Evolutionary conservation across 2,113 vertebrate species (phyloP).

Genomic region (Chinchilla lanigera): DNA sequence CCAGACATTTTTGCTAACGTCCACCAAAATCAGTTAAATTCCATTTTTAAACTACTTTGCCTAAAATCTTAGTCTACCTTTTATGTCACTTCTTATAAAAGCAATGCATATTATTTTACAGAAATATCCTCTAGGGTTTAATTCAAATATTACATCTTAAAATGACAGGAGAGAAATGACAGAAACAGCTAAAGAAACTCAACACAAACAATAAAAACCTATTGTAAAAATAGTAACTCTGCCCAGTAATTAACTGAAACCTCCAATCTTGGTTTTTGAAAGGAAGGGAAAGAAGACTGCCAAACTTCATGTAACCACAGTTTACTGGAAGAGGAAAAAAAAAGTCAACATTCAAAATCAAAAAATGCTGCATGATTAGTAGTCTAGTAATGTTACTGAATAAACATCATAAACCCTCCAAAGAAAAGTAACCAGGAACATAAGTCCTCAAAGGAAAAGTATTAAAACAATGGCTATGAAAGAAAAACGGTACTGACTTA

Average conservation of each 20-base stretch:
- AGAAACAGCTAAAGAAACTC: conserved; percentile 52
- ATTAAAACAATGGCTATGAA: neutral
- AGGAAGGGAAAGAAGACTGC: conserved; percentile 32
- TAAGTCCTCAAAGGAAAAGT: conserved; percentile 22
- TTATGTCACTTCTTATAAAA: conserved; percentile 50
- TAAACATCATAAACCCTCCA: neutral
- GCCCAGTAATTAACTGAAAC: conserved; percentile 73
- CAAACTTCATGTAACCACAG: conserved; percentile 69
- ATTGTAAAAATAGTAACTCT: conserved; percentile 76
- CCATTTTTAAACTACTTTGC: conserved; percentile 40
- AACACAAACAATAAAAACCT: conserved; percentile 64
- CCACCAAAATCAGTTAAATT: conserved; percentile 45
- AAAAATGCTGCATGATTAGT: conserved; percentile 27
- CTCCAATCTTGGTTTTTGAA: conserved; percentile 75
- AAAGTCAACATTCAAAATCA: conserved; percentile 57
- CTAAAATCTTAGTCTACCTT: conserved; percentile 28
- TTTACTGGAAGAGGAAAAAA: conserved; percentile 57
- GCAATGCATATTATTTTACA: neutral
- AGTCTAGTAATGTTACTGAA: neutral
- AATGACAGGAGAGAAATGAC: neutral
- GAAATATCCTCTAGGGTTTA: conserved; percentile 59
- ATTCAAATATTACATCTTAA: conserved; percentile 39
- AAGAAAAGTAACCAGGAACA: conserved; percentile 1
- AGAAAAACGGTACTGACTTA: conserved; percentile 23
- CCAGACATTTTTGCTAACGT: conserved; percentile 25